phyloP scores from a whole-genome alignment of 2,888 invertebrate species.

The Tetrapedia diversipes region DNA sequence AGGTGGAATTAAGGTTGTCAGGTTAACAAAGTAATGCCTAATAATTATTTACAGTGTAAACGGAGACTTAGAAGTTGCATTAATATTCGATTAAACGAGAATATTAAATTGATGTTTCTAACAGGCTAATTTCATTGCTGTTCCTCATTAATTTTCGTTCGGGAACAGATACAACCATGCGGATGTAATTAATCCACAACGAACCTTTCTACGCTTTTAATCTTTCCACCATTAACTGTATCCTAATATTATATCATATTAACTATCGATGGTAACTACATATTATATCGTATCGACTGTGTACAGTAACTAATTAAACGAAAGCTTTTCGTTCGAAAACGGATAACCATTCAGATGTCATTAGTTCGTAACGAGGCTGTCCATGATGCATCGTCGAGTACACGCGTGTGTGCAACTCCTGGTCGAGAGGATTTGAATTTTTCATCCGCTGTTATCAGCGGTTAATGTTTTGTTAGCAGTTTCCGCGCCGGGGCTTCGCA shows the following conservation, averaged over 20 bases:
- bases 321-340: too few relatives aligned
- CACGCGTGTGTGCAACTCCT: not conserved
- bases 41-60: too few relatives aligned
- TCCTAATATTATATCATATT: too few relatives aligned
- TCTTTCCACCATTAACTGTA: too few relatives aligned
- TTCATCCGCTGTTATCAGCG: constrained; percentile 20
- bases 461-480: constrained; percentile 31
- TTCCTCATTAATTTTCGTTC: constrained; percentile 15
- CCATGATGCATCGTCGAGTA: not conserved
- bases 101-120: constrained; percentile 3
- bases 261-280: too few relatives aligned
- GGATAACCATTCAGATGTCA: constrained; percentile 1
- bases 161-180: constrained; percentile 9
- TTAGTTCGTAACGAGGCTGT: constrained; percentile 2
- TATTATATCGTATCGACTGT: too few relatives aligned
- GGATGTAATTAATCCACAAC: constrained; percentile 9
- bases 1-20: too few relatives aligned
- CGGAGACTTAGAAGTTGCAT: too few relatives aligned
- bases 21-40: not conserved
- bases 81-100: not conserved
- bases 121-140: not conserved
- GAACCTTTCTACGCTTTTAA: too few relatives aligned
- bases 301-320: too few relatives aligned
- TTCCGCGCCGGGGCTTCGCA: constrained; percentile 1
- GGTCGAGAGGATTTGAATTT: constrained; percentile 12